phyloP scores from a whole-genome alignment of 2,113 vertebrate species.

The Scartelaos histophorus region DNA sequence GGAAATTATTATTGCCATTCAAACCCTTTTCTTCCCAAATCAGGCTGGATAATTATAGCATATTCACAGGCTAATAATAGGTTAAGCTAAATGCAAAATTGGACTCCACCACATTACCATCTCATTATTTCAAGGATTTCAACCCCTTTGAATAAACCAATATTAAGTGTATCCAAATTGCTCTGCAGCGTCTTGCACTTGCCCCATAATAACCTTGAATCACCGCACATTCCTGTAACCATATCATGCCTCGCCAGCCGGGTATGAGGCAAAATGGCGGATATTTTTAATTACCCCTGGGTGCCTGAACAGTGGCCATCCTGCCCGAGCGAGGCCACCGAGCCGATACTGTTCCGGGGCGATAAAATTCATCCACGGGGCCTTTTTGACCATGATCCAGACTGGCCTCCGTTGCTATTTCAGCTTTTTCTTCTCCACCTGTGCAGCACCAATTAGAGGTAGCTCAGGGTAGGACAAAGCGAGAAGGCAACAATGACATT shows the following conservation, averaged over 20 bases:
- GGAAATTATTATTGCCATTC: neutral
- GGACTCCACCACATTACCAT: neutral
- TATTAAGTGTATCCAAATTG: conserved; percentile 20
- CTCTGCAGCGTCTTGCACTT: conserved; percentile 35
- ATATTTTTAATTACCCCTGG: conserved; percentile 70
- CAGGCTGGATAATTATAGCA: neutral
- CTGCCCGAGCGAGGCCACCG: conserved; percentile 48
- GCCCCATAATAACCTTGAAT: conserved; percentile 66
- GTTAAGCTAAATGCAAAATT: neutral
- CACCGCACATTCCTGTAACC: conserved; percentile 63
- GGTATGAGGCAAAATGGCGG: conserved; percentile 62
- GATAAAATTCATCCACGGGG: conserved; percentile 70
- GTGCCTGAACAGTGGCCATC: conserved; percentile 63
- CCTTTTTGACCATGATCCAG: conserved; percentile 67
- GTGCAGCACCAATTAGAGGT: conserved; percentile 59
- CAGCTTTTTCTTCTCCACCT: conserved; percentile 42
- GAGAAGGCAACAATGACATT: conserved; percentile 62
- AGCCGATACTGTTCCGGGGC: conserved; percentile 57
- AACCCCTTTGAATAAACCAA: conserved; percentile 7
- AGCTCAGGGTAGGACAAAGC: conserved; percentile 46
- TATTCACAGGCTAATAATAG: neutral
- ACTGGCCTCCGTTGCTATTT: conserved; percentile 40
- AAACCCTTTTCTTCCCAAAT: neutral
- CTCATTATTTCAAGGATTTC: conserved; percentile 1
- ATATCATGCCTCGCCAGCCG: conserved; percentile 65